Conservation (phyloP, 2,113 vertebrate genomes). For the Upupa epops region DNA sequence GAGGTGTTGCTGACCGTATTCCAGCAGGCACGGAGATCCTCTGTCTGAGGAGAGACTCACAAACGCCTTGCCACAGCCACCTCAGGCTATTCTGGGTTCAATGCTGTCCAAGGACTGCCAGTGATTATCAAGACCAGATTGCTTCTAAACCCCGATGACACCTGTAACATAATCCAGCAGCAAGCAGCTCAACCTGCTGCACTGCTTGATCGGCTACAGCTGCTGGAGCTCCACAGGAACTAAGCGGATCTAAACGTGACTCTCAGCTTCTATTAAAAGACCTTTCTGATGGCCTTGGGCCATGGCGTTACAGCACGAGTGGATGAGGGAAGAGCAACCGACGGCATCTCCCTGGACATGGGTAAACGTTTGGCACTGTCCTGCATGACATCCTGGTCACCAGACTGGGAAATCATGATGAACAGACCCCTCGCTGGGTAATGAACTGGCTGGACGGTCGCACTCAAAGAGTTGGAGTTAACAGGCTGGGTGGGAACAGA, state of each 20-base stretch:
- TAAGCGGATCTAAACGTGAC: neutral
- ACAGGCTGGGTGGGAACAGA: too few relatives aligned
- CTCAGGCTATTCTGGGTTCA: neutral
- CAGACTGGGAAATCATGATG: too few relatives aligned
- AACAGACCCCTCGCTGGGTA: too few relatives aligned
- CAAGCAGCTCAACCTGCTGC: neutral
- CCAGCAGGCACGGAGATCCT: neutral
- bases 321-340: too few relatives aligned
- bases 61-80: neutral
- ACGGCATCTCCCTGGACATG: too few relatives aligned
- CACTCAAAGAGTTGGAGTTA: too few relatives aligned
- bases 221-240: neutral
- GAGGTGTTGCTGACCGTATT: neutral
- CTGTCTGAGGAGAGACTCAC: neutral
- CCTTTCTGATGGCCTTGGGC: too few relatives aligned
- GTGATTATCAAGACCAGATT: neutral
- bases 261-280: neutral
- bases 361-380: too few relatives aligned
- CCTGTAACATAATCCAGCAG: neutral
- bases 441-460: too few relatives aligned
- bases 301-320: too few relatives aligned
- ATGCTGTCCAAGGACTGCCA: neutral
- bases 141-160: neutral
- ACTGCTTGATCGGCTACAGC: neutral
- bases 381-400: too few relatives aligned